Evolutionary conservation across 1,140 invertebrate genomes (phyloP).

Genomic region (Eriosoma lanigerum): DNA sequence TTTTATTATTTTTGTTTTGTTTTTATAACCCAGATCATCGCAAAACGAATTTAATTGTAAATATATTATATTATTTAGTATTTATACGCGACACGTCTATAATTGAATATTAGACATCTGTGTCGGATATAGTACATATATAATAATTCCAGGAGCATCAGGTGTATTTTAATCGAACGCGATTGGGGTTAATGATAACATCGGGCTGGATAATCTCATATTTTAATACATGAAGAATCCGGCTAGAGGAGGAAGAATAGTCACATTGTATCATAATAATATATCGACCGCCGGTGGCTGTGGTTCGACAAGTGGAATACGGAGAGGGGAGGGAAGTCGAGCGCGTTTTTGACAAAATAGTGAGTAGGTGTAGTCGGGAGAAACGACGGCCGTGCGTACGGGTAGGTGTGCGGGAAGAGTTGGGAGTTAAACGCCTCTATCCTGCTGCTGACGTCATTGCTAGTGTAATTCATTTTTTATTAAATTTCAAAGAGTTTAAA

Average conservation of each 20-base stretch:
- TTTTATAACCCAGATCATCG: too few relatives aligned
- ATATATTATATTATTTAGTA: not conserved
- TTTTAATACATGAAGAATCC: not conserved
- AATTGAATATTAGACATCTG: too few relatives aligned
- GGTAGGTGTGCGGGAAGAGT: not conserved
- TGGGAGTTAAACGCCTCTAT: slow-evolving; percentile 18
- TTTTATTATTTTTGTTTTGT: too few relatives aligned
- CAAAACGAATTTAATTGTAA: not conserved
- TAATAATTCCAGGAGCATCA: not conserved
- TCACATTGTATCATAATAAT: not conserved
- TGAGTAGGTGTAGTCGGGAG: not conserved
- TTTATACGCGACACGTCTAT: too few relatives aligned
- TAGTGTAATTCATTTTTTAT: slow-evolving; percentile 17
- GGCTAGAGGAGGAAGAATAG: not conserved
- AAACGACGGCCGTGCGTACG: not conserved
- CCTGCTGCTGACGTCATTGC: slow-evolving; percentile 26
- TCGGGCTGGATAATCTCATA: not conserved
- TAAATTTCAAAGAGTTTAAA: slow-evolving; percentile 2
- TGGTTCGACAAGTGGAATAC: not conserved
- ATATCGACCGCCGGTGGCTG: slow-evolving; percentile 27
- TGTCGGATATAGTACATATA: too few relatives aligned
- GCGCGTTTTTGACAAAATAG: not conserved
- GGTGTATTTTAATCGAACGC: not conserved
- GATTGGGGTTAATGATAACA: too few relatives aligned
- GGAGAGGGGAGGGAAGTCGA: not conserved